A percentile compares a stretch with the other conserved stretches of the same genome.
Evolutionary conservation across 2,113 vertebrate genomes (phyloP).

Genomic region (Elachura formosa): DNA sequence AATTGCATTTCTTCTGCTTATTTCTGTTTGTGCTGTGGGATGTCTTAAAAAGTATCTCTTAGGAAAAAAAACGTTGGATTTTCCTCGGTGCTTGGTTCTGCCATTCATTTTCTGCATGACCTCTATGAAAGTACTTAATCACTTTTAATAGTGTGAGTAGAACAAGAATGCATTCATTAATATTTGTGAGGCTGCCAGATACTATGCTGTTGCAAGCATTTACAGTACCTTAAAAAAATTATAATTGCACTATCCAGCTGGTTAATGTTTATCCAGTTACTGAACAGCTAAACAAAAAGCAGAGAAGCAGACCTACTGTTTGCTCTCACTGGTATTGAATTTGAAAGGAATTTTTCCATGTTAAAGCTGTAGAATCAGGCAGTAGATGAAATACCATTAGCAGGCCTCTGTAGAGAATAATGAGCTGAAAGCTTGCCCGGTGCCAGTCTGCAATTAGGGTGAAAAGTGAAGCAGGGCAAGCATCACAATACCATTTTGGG

Average conservation of each 20-base stretch:
- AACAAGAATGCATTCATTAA: constrained; percentile 63
- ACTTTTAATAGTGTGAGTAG: constrained; percentile 18
- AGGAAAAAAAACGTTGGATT: background rate
- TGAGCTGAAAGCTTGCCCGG: constrained; percentile 2
- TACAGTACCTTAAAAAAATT: constrained; percentile 41
- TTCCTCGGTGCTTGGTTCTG: constrained; percentile 16
- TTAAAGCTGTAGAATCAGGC: constrained; percentile 12
- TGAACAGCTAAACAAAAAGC: constrained; percentile 47
- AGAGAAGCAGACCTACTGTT: background rate
- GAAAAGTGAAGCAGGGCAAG: constrained; percentile 36
- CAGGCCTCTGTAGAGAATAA: constrained; percentile 30
- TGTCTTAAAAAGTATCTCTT: constrained; percentile 1
- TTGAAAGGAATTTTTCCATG: constrained; percentile 20
- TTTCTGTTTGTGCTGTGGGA: constrained; percentile 1
- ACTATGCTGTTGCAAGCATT: constrained; percentile 18
- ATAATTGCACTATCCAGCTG: constrained; percentile 52
- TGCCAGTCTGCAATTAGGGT: constrained; percentile 28
- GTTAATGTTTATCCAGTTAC: constrained; percentile 56
- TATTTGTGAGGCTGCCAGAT: constrained; percentile 48
- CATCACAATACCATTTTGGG: background rate
- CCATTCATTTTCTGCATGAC: constrained; percentile 42
- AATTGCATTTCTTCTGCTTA: background rate
- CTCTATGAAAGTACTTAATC: constrained; percentile 54
- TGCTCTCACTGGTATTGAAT: background rate
- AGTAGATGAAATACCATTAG: constrained; percentile 28